Evolutionary conservation across 2,113 vertebrate species (phyloP).

Genomic region (Eolophus roseicapilla): DNA sequence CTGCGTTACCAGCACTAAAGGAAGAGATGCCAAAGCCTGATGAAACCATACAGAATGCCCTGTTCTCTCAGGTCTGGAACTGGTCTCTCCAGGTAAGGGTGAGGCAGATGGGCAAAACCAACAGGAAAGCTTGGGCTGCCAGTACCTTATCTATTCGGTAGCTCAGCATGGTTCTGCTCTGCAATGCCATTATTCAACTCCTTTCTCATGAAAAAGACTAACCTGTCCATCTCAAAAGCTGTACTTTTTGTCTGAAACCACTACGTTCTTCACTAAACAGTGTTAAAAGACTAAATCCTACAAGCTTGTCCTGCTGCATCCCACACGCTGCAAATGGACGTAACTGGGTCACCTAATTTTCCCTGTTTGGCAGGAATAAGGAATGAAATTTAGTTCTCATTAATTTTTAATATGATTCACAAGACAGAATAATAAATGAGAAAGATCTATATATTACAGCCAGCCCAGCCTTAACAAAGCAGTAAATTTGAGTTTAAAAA

Average conservation of each 20-base stretch:
- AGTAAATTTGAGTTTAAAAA: background rate
- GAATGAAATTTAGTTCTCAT: slow-evolving; percentile 28
- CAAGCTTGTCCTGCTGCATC: background rate
- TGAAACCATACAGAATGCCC: background rate
- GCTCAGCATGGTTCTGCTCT: background rate
- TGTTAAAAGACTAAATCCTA: background rate
- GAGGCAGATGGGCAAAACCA: background rate
- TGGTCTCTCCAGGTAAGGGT: background rate
- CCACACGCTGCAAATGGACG: background rate
- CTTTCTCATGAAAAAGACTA: background rate
- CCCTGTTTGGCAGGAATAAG: background rate
- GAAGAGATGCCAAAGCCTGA: background rate
- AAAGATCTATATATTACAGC: background rate
- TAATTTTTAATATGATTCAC: slow-evolving; percentile 30
- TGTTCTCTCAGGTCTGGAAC: background rate
- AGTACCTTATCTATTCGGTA: background rate
- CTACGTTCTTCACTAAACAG: background rate
- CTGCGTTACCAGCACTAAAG: background rate
- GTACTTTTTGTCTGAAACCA: background rate
- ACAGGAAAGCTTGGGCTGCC: background rate
- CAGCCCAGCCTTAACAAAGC: background rate
- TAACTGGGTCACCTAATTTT: slow-evolving; percentile 47
- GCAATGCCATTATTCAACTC: background rate
- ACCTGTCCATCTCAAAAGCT: background rate
- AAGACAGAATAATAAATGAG: slow-evolving; percentile 17